phyloP scores from a whole-genome alignment of 2,797 vertebrate genomes.

The Sebastes melanostomus region DNA sequence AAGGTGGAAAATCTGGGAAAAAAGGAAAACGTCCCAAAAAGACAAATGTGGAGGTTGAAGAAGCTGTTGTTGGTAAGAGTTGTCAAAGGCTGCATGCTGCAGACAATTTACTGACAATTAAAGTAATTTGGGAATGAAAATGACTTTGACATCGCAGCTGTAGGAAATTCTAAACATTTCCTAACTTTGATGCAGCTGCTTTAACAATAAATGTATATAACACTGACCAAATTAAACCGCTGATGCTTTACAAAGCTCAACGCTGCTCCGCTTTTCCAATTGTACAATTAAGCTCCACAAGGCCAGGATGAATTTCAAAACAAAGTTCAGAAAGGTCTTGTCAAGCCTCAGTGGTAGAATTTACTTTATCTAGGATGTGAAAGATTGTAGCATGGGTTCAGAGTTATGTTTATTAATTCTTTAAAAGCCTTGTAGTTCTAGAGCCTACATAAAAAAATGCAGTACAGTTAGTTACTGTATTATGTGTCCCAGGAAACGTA shows the following conservation, averaged over 20 bases:
- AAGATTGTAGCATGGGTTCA: background rate
- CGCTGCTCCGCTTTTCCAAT: background rate
- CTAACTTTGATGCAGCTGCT: constrained; percentile 17
- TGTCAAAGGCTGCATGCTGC: constrained; percentile 48
- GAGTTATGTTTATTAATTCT: background rate
- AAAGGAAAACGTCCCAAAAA: constrained; percentile 57
- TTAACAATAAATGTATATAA: constrained; percentile 6
- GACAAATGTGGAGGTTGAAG: constrained; percentile 53
- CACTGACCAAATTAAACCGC: background rate
- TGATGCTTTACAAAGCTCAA: background rate
- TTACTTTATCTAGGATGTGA: background rate
- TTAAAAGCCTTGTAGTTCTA: background rate
- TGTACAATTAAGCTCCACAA: background rate
- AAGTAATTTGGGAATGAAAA: constrained; percentile 50
- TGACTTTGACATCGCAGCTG: constrained; percentile 21
- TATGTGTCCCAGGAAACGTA: background rate
- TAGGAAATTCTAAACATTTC: background rate
- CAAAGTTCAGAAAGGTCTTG: background rate
- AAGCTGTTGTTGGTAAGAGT: constrained; percentile 74
- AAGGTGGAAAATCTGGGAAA: constrained; percentile 48
- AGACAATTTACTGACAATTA: background rate
- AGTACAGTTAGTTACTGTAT: background rate
- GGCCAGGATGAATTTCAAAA: background rate
- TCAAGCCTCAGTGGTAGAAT: background rate
- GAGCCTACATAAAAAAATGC: background rate